phyloP scores from a whole-genome alignment of 2,113 vertebrate genomes.

The Sigmodon hispidus region DNA sequence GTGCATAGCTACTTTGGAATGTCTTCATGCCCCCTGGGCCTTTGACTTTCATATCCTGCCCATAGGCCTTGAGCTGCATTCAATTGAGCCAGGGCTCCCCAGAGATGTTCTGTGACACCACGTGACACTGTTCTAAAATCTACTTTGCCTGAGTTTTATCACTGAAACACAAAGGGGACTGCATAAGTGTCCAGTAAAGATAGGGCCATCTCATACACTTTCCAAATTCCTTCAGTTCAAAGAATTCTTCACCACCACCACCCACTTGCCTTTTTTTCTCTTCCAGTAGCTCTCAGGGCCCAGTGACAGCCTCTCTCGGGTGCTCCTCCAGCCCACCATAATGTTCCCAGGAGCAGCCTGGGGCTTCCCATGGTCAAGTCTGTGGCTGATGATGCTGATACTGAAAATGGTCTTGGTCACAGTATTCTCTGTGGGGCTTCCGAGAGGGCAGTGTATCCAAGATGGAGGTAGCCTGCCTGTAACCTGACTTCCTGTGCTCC shows the following conservation, averaged over 20 bases:
- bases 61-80: background rate
- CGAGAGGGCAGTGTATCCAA: background rate
- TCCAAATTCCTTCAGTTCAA: background rate
- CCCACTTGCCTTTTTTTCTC: too few species aligned
- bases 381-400: background rate
- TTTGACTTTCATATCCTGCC: too few species aligned
- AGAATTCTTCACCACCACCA: background rate
- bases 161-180: background rate
- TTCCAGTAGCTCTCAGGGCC: background rate
- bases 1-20: background rate
- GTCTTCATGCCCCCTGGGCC: too few species aligned
- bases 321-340: background rate
- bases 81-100: background rate
- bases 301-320: background rate
- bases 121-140: too few species aligned
- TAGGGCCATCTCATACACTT: rapidly evolving
- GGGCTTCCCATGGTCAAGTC: background rate
- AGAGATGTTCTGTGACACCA: too few species aligned
- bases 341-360: background rate
- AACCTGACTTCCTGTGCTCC: background rate
- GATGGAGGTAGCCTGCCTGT: rapidly evolving
- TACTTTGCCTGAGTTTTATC: background rate
- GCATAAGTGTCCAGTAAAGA: background rate
- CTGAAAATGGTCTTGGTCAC: background rate
- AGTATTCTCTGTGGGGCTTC: background rate